These are phyloP conservation scores for Trogon melanurus DNA, from an alignment of 2,113 vertebrate species.

Conservation along the genomic window DNA sequence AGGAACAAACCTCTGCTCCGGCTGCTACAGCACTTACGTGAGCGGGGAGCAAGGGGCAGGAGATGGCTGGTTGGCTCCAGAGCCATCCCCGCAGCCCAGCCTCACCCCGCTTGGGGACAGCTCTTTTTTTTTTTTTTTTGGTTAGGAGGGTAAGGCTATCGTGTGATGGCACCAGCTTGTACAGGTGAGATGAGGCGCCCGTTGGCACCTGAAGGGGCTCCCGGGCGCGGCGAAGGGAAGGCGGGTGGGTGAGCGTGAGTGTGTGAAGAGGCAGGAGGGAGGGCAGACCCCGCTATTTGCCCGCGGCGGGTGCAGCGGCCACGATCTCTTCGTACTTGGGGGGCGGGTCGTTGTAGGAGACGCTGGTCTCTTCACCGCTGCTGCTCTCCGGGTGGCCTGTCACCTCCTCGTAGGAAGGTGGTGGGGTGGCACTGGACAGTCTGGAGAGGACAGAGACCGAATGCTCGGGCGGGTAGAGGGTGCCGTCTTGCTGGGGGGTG, in stretches of 20 bases:
- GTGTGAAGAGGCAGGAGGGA: slow-evolving; percentile 8
- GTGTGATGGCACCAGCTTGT: slow-evolving; percentile 69
- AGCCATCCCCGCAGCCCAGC: not conserved
- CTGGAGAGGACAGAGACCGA: slow-evolving; percentile 78
- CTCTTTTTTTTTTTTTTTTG: slow-evolving; percentile 8
- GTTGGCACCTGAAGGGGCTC: not conserved
- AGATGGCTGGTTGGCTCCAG: not conserved
- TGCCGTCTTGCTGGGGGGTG: slow-evolving; percentile 60
- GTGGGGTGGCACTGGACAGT: slow-evolving; percentile 86
- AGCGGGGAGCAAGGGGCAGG: not conserved
- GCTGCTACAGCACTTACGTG: slow-evolving; percentile 36
- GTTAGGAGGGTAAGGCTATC: slow-evolving; percentile 77
- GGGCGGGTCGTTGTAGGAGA: slow-evolving; percentile 84
- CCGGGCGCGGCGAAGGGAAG: not conserved
- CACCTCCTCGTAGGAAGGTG: slow-evolving; percentile 90
- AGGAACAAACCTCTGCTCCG: not conserved
- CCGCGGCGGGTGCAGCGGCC: slow-evolving; percentile 21
- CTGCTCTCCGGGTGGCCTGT: slow-evolving; percentile 85
- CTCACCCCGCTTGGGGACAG: not conserved
- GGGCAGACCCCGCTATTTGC: slow-evolving; percentile 53
- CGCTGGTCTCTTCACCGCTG: slow-evolving; percentile 81
- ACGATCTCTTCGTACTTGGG: slow-evolving; percentile 92
- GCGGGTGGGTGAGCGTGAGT: not conserved
- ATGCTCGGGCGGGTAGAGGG: slow-evolving; percentile 82
- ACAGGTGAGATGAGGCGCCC: not conserved